Percentiles rank a stretch among this genome's conserved stretches.
These are phyloP conservation scores for Copidosoma aretas DNA, from an alignment of 2,888 invertebrate species.

Conservation along the genomic window DNA sequence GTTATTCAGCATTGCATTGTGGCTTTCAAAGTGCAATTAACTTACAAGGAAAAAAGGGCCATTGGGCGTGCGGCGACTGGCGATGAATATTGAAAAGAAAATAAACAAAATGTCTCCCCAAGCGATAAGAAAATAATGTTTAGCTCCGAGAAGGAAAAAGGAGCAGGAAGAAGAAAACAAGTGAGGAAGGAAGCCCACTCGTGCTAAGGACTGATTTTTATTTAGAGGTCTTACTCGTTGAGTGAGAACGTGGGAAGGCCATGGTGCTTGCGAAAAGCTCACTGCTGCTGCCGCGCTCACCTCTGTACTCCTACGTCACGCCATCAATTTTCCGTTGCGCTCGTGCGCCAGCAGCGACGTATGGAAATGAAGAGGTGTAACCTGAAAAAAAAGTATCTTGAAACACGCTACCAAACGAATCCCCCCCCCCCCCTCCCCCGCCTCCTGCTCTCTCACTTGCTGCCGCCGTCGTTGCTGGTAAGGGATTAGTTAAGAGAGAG, in stretches of 20 bases:
- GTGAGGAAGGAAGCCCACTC: not conserved
- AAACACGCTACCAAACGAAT: constrained; percentile 39
- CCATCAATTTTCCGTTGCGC: constrained; percentile 35
- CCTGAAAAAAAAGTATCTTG: constrained; percentile 42
- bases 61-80: no score
- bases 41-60: no score
- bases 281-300: no score
- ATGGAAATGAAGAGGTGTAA: constrained; percentile 46
- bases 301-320: not conserved
- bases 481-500: constrained; percentile 23
- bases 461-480: constrained; percentile 15
- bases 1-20: no score
- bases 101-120: not conserved
- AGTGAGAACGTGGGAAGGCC: not conserved
- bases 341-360: constrained; percentile 31
- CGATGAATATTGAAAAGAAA: no score
- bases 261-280: no score
- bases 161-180: not conserved
- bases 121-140: not conserved
- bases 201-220: constrained; percentile 21
- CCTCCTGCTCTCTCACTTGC: no score
- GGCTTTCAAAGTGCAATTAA: no score
- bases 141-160: no score
- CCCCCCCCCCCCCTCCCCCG: no score
- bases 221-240: constrained; percentile 32